Percentiles rank a stretch among this genome's conserved stretches.
Conservation (phyloP, 2,797 vertebrate genomes). For the Tinamus major region DNA sequence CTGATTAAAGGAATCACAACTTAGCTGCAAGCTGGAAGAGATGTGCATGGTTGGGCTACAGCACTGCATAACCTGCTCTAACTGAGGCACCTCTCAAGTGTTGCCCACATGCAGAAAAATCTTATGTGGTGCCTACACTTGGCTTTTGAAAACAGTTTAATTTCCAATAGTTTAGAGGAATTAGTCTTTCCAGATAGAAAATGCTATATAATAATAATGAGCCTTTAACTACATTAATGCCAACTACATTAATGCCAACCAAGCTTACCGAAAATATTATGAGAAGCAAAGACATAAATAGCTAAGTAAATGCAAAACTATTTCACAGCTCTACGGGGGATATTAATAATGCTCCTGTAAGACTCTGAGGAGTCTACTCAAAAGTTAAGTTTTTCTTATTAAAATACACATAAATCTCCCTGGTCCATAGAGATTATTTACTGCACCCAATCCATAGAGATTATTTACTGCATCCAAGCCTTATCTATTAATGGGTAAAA, state of each 20-base stretch:
- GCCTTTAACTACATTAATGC: background rate
- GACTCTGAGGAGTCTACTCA: background rate
- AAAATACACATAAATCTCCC: background rate
- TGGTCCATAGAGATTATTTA: conserved; percentile 37
- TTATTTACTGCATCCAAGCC: background rate
- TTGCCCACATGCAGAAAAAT: background rate
- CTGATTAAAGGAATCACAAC: background rate
- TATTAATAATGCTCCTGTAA: background rate
- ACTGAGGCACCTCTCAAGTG: no score
- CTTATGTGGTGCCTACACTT: background rate
- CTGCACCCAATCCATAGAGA: background rate
- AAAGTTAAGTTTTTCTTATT: background rate
- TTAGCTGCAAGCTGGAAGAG: background rate
- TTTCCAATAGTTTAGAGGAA: background rate
- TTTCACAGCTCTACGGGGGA: background rate
- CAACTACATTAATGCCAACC: background rate
- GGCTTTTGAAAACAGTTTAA: background rate
- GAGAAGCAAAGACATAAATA: conserved; percentile 24
- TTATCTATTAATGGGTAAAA: background rate
- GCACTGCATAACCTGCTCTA: background rate
- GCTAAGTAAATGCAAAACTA: conserved; percentile 32
- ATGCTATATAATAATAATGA: background rate
- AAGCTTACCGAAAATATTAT: background rate
- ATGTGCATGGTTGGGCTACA: background rate
- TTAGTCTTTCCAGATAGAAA: conserved; percentile 19